Base-by-base conservation (phyloP, 2,113 vertebrate species). In the Synchiropus splendidus region DNA sequence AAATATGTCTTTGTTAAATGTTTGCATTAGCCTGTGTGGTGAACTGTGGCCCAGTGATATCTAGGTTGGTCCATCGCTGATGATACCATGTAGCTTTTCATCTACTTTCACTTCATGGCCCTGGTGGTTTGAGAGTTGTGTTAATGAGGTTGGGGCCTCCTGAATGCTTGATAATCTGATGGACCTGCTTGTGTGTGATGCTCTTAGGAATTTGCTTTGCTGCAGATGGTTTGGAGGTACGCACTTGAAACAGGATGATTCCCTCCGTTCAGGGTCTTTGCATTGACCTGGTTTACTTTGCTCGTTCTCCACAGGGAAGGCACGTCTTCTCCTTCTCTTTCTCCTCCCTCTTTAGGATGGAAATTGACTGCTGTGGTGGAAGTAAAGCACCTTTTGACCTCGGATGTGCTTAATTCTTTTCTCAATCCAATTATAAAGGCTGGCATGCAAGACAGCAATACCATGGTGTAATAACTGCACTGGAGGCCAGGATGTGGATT, bases 211-310 rank as follows among this genome's bases (percentile, higher is more conserved):
- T 4, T 51, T 41, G 33, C 30, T 54, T 17, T 11, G 14, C 31
- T 12, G 31, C 58, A 53, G 56, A 53, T 42, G 21, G 32, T 1
- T 18, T 44, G 15, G 49, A 51, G 45, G 48, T 44, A 47, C 41
- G 16, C 30, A 5, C 45, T 42, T 41, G 58, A 64, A 72, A 48
- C 61, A 38, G 55, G 43, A 68, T 50, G 55, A 63, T 64, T 70
- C 37, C 61, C 59, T 59, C 59, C 50, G 51, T 55, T 64, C n/a
- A n/a, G n/a, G 60, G 59, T 72, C 59, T 54, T 67, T 58, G 51
- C 50, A 48, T 62, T 74, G 75, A 74, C 72, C 70, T 70, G 58
- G 56, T 75, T 78, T 69, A 47, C 45, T 57, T 65, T 0, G 2
- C 50, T 54, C 51, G 18, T 43, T 42, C 58, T 55, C 39, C 27